phyloP scores from a whole-genome alignment of 64 coral and sea anemone genomes.

The Platygyra sinensis region DNA sequence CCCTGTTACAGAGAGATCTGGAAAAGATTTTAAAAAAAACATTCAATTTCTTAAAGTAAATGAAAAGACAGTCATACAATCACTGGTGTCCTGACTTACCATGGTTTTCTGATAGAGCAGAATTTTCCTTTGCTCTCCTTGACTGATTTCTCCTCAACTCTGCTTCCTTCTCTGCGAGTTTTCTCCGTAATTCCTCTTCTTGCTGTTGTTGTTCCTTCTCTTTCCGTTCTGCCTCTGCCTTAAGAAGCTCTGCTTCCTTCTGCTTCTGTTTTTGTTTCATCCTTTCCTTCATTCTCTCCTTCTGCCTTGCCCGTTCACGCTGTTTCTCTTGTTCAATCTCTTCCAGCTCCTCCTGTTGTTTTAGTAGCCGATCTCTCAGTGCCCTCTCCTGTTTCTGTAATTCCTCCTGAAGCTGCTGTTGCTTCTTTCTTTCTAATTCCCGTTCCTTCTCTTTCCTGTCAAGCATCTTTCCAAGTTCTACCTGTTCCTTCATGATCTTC shows the following conservation, averaged over 20 bases:
- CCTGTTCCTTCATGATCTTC: constrained; percentile 88
- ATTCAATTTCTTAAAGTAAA: not conserved
- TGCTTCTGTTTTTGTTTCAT: constrained; percentile 72
- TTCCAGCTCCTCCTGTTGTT: constrained; percentile 73
- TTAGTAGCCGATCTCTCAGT: constrained; percentile 64
- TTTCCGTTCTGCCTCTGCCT: constrained; percentile 37
- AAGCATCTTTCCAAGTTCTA: constrained; percentile 86
- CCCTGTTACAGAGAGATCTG: constrained; percentile 73
- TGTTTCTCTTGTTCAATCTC: constrained; percentile 85
- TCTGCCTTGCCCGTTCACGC: constrained; percentile 72
- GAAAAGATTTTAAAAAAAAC: not conserved
- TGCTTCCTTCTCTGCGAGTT: constrained; percentile 43
- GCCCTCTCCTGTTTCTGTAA: constrained; percentile 71
- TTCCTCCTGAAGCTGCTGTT: constrained; percentile 76
- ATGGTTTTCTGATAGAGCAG: not conserved
- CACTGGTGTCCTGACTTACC: not conserved
- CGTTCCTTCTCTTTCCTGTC: constrained; percentile 91
- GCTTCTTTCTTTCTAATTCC: constrained; percentile 83
- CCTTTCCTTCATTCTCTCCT: constrained; percentile 55
- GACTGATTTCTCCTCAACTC: constrained; percentile 42
- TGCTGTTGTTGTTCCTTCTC: constrained; percentile 46
- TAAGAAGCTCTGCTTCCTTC: constrained; percentile 53
- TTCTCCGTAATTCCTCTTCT: constrained; percentile 50
- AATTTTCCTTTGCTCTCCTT: constrained; percentile 16
- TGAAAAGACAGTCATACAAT: not conserved